Base-by-base conservation (phyloP, 35 echinoderm and acorn worm species). In the Lytechinus pictus region DNA sequence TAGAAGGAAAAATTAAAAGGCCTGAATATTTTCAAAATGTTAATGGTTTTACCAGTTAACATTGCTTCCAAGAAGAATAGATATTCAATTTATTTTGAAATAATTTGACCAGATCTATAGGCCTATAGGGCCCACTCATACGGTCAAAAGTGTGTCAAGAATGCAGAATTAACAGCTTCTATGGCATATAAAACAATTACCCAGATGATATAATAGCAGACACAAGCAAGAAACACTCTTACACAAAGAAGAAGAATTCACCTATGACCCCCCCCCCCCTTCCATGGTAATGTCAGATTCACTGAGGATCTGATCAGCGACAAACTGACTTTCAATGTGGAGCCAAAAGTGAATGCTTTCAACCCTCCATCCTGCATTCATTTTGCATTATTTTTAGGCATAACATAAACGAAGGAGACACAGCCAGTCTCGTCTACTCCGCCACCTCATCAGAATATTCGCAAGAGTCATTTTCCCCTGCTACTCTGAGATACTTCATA, bases 301-400 rank as follows among this genome's bases (percentile, higher is more conserved):
- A 24, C 66, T 79, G 6, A 79, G 19, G 16, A 16, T 72, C 61
- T 21, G 19, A 21, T 79, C 66, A n/a, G 66, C 66, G 4, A 24
- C 66, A 24, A 24, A n/a, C 66, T 24, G 66, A 19, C n/a, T 79
- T 16, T 16, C 66, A 24, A 16, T 24, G 66, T 24, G 66, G 66
- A 24, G 88, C 29, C 52, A 90, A 44, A 52, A 90, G 88, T 90
- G 29, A 10, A 28, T 12, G 88, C 88, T 52, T 44, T 90, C 24
- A 90, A n/a, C 14, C 29, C 33, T 90, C 88, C 52, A 7, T 54
- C 88, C 88, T 54, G 88, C 88, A 90, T 79, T 24, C 88, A 90
- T 90, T 90, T 27, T 90, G 88, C 88, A 90, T 90, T 90, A 90
- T 90, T 90, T 54, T 54, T 90, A 54, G 88, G 88, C 88, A 90